phyloP scores from a whole-genome alignment of 2,113 vertebrate species.

The Equus quagga region DNA sequence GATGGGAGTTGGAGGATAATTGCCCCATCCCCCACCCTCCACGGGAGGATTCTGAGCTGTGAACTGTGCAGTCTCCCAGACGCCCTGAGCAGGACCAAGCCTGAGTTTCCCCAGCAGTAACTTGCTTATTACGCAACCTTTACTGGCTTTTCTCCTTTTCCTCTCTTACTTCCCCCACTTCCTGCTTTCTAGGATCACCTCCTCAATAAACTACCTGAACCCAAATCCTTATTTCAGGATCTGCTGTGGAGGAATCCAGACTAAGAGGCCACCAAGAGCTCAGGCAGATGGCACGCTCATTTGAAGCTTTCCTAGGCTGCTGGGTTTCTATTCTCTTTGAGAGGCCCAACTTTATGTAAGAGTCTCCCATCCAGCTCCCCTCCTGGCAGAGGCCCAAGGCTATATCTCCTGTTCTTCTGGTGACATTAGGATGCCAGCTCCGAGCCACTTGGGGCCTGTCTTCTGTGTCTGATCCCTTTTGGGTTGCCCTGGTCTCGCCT shows the following conservation, averaged over 20 bases:
- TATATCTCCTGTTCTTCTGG: background rate
- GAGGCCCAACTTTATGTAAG: background rate
- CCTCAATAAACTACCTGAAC: background rate
- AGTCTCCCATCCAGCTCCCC: background rate
- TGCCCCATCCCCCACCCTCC: background rate
- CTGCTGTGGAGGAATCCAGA: background rate
- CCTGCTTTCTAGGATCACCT: background rate
- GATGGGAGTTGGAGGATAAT: background rate
- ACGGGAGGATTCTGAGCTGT: background rate
- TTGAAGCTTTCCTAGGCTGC: background rate
- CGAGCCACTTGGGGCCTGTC: rapidly evolving
- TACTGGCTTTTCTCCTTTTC: background rate
- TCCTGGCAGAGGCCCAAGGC: background rate
- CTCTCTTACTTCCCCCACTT: background rate
- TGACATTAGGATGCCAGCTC: background rate
- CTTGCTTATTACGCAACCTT: background rate
- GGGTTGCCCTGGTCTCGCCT: background rate
- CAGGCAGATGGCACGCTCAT: background rate
- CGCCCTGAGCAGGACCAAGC: background rate
- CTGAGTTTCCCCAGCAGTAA: background rate
- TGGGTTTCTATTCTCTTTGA: background rate
- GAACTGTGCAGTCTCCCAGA: background rate
- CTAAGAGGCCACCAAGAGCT: background rate
- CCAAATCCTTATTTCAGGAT: background rate
- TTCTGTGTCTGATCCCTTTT: background rate